Base-by-base conservation (phyloP, 2,888 invertebrate genomes). In the Cactoblastis cactorum region DNA sequence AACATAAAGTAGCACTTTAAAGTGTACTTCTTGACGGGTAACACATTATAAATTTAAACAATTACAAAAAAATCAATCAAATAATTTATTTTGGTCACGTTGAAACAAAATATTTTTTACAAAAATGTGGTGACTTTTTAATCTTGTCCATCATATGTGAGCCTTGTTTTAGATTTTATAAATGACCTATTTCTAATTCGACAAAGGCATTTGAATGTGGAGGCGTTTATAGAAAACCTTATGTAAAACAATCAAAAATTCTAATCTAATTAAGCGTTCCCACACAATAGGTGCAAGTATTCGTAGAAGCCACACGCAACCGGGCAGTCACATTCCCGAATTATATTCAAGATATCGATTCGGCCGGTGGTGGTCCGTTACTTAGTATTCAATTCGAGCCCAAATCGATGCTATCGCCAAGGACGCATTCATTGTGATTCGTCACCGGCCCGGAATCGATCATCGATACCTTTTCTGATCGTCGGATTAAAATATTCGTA, bases 401-500 rank as follows among this genome's bases (percentile, higher is more conserved):
- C 71, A 55, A 62, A 54, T 57, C 65, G 83, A 80, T 84, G 67
- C 63, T 76, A 82, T 79, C 82, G 61, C 62, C 87, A 88, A 88
- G 87, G 88, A 76, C 84, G 77, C 67, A 72, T 69, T n/a, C n/a
- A 80, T 82, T 81, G 81, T 83, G 77, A 83, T 82, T 83, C 80
- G 80, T 71, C 68, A 73, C 69, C 66, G 65, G 71, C 72, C 80
- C 77, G 80, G 83, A 85, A 83, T 84, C 80, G 88, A 89, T 86
- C 77, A 72, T 57, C 62, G 56, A 57, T 54, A 55, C 67, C 87
- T 85, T 85, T 83, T 17, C 59, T 75, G 69, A 80, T 77, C 72
- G 75, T 69, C 76, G 78, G 71, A 80, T 83, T 77, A 72, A 67
- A 81, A 81, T 81, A 65, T 67, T 67, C 66, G 63, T 65, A 61